Evolutionary conservation across 2,113 vertebrate genomes (phyloP).

Genomic region (Hypocryptadius cinnamomeus): DNA sequence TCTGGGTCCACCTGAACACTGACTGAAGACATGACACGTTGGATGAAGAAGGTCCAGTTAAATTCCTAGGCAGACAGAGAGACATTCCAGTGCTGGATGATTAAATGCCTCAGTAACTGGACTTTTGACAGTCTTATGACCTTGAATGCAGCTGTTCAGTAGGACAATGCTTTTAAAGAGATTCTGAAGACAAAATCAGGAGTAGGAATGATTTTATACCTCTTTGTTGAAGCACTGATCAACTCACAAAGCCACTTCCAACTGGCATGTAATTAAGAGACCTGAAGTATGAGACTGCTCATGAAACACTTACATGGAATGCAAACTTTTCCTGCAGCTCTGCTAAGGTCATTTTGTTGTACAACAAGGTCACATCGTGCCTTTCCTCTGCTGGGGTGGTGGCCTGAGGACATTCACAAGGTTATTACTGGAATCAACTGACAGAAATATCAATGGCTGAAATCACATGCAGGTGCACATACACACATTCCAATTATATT

Average conservation of each 20-base stretch:
- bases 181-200: not conserved
- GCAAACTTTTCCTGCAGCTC: constrained; percentile 81
- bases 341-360: constrained; percentile 86
- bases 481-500: not conserved
- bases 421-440: not conserved
- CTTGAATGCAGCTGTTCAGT: not conserved
- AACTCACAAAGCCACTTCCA: not conserved
- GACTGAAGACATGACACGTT: constrained; percentile 83
- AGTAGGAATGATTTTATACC: not conserved
- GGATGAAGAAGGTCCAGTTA: constrained; percentile 91
- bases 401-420: constrained; percentile 72
- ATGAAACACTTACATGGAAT: constrained; percentile 77
- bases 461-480: not conserved
- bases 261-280: not conserved
- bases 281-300: not conserved
- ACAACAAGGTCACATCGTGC: constrained; percentile 89
- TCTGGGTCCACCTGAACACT: constrained; percentile 69
- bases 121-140: not conserved
- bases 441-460: not conserved
- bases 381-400: constrained; percentile 87
- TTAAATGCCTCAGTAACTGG: not conserved
- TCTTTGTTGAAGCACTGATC: not conserved
- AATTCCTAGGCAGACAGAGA: constrained; percentile 76
- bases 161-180: not conserved
- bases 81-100: not conserved